Evolutionary conservation across 2,113 vertebrate genomes (phyloP), one percentile per base, ranked within the genome.

Genomic region (Lophius piscatorius): DNA sequence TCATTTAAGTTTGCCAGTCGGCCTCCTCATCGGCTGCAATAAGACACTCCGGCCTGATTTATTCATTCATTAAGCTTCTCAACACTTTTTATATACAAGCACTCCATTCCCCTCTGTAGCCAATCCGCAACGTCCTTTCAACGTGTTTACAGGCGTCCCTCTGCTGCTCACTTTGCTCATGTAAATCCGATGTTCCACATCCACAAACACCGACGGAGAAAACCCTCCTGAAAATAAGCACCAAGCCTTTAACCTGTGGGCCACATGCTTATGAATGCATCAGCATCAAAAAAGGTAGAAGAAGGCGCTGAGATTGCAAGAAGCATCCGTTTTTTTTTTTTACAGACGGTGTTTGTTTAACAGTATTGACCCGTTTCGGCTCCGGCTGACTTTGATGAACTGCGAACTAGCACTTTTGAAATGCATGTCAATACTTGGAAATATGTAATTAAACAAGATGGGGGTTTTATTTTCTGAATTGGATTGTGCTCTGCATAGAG

Each of bases 361-460:
- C 82, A 58, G 81, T 88, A 91, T 89, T 88, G 84, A 89, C 80
- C 71, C 80, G 71, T 86, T 90, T 86, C 80, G 89, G 79, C 88
- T 74, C 75, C 49, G 50, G 54, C 77, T 88, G 84, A 84, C 63
- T 89, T 89, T 89, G 90, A 91, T 86, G 87, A 90, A 88, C 73
- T 89, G 85, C 59, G 55, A 87, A 86, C 64, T 64, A 71, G 73
- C 69, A 54, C 52, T 78, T 78, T 63, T 74, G 76, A 83, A 84
- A 82, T 79, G 58, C 66, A 40, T 74, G 81, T 86, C 89, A 89
- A 91, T 90, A 89, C 50, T 38, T 39, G 79, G 69, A 88, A 89
- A 89, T 90, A 83, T 88, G 87, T 88, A 84, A 92, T 89, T 81
- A 87, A 88, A 83, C 55, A 76, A 29, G 41, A 78, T 75, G 75